Percentiles rank a stretch among this genome's conserved stretches.
phyloP scores from a whole-genome alignment of 2,797 vertebrate species.

The Poecilia wingei region DNA sequence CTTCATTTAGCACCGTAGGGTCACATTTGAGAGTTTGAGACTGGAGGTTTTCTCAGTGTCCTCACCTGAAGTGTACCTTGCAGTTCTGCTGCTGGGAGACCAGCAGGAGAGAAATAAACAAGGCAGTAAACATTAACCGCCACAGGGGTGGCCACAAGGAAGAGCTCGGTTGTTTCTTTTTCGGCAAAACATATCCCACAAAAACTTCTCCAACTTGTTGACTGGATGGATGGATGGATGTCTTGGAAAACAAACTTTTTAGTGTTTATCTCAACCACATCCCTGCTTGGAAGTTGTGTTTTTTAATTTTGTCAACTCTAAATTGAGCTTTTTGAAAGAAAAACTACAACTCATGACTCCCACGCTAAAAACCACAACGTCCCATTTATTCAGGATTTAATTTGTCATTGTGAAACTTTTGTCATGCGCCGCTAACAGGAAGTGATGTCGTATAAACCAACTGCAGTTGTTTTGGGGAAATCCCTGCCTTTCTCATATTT shows the following conservation, averaged over 20 bases:
- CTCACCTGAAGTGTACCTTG: constrained; percentile 55
- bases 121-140: constrained; percentile 62
- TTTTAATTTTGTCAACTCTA: not conserved
- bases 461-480: not conserved
- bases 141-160: constrained; percentile 28
- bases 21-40: constrained; percentile 29
- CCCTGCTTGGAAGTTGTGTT: not conserved
- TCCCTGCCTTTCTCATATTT: not conserved
- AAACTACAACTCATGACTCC: not conserved
- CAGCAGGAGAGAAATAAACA: constrained; percentile 69
- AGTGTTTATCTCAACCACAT: not conserved
- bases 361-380: not conserved
- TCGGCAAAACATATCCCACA: constrained; percentile 45
- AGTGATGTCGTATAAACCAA: not conserved
- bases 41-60: constrained; percentile 23
- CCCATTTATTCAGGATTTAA: not conserved
- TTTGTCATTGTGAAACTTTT: not conserved
- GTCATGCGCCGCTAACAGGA: not conserved
- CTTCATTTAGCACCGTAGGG: constrained; percentile 1
- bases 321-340: not conserved
- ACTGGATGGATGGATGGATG: constrained; percentile 14
- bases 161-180: constrained; percentile 48
- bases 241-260: constrained; percentile 1
- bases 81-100: constrained; percentile 41
- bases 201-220: constrained; percentile 21